These are phyloP conservation scores for Nemotelus nigrinus DNA, from an alignment of 2,888 invertebrate genomes.

Conservation along the genomic window DNA sequence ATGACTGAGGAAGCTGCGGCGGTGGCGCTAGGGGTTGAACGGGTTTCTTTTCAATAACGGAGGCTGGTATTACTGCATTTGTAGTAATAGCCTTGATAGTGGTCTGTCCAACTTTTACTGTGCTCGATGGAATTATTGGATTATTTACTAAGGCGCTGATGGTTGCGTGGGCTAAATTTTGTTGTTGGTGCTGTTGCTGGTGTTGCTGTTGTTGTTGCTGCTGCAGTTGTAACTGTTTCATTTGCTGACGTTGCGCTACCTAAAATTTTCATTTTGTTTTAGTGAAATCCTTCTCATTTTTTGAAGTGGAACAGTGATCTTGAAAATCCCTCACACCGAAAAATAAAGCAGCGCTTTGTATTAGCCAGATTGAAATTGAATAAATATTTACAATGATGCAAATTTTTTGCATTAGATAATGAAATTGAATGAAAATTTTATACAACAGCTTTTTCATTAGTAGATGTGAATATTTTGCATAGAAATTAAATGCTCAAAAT, in stretches of 20 bases:
- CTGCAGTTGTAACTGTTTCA: conserved; percentile 69
- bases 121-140: conserved; percentile 61
- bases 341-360: conserved; percentile 9
- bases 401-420: no score
- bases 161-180: conserved; percentile 60
- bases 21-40: conserved; percentile 25
- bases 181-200: conserved; percentile 57
- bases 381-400: not conserved
- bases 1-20: conserved; percentile 14
- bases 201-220: conserved; percentile 59
- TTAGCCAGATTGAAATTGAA: not conserved
- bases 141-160: conserved; percentile 63
- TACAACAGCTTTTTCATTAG: no score
- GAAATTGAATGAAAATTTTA: no score
- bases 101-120: conserved; percentile 63
- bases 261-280: conserved; percentile 55
- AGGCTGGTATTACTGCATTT: conserved; percentile 52
- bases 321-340: not conserved
- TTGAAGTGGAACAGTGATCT: not conserved
- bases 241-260: conserved; percentile 75
- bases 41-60: conserved; percentile 59
- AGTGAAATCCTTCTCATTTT: no score
- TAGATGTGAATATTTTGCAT: no score
- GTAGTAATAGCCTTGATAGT: conserved; percentile 62
- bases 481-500: no score